These are phyloP conservation scores for Entomobrya multifasciata DNA, from an alignment of 2,888 invertebrate genomes.

Conservation along the genomic window DNA sequence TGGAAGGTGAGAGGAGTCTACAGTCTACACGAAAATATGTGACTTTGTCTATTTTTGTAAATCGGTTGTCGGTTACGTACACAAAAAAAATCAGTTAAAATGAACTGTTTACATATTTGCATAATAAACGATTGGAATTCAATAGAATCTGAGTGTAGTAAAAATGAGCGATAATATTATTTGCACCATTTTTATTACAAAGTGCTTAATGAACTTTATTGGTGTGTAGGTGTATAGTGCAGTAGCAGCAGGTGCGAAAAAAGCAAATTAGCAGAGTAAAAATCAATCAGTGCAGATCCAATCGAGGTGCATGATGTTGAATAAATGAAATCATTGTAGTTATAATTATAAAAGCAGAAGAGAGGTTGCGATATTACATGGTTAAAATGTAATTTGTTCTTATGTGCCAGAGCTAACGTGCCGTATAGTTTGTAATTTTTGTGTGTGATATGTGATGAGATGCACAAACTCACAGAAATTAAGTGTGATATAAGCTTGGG, in stretches of 20 bases:
- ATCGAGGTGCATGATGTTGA: neutral
- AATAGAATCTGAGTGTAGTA: neutral
- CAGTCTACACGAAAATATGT: neutral
- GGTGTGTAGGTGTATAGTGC: neutral
- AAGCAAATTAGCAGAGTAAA: neutral
- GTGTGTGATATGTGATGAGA: neutral
- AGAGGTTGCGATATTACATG: too few species aligned
- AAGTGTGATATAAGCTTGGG: neutral
- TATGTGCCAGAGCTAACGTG: neutral
- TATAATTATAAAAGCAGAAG: too few species aligned
- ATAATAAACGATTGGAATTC: neutral
- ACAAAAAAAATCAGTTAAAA: neutral
- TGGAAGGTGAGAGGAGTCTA: neutral
- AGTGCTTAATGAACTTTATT: neutral
- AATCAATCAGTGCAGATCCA: neutral
- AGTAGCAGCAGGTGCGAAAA: neutral
- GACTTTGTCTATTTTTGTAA: neutral
- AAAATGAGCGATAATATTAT: neutral
- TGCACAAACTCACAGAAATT: neutral
- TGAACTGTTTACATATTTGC: neutral
- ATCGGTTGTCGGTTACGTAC: too few species aligned
- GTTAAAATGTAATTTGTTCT: neutral
- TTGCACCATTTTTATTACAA: too few species aligned
- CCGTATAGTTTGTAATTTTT: neutral
- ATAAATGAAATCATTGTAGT: slow-evolving; percentile 3